Base-by-base conservation (phyloP, 2,113 vertebrate species). In the Ursus arctos region DNA sequence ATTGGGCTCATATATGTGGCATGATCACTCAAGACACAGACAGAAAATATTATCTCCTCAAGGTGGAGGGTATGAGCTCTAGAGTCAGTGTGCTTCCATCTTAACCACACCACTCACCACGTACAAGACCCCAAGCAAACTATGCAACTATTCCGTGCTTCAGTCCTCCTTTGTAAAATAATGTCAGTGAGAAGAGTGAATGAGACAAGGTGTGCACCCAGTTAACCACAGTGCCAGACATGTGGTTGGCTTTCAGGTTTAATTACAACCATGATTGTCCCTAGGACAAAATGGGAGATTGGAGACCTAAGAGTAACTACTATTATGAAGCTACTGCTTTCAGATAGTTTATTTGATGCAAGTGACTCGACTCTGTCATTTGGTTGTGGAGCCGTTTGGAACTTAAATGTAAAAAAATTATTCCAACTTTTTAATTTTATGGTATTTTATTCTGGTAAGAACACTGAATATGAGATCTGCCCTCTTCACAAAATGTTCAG, bases 101-200 rank as follows among this genome's bases (percentile, higher is more conserved):
- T 86, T 28, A 0, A 24, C 1, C 26, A 31, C 10, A 40, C 8
- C 24, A 3, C 16, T 63, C 28, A 19, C 47, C 1, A 4, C 0
- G 0, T 14, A 12, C 1, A 28, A 40, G 55, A 21, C 33, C 72
- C 7, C 4, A 2, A 61, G 40, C 28, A 67, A 43, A 36, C 7
- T 15, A 4, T 4, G 26, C 28, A 10, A 7, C 21, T 4, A 0
- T 36, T 43, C 19, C n/a, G 40, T 47, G 36, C 19, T 65, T 33
- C 85, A 21, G n/a, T 26, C 14, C 6, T 31, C 49, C 10, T 33
- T 24, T 24, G 63, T 11, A 10, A 21, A n/a, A 49, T n/a, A 24
- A 21, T 53, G 26, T 10, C 24, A 2, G 4, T 31, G 63, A 59
- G 65, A 76, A 85, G 43, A 59, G 15, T 16, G 16, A 49, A 19